Evolutionary conservation across 1,140 invertebrate genomes (phyloP), one percentile per base, ranked within the genome.

Genomic region (Hypothenemus hampei): DNA sequence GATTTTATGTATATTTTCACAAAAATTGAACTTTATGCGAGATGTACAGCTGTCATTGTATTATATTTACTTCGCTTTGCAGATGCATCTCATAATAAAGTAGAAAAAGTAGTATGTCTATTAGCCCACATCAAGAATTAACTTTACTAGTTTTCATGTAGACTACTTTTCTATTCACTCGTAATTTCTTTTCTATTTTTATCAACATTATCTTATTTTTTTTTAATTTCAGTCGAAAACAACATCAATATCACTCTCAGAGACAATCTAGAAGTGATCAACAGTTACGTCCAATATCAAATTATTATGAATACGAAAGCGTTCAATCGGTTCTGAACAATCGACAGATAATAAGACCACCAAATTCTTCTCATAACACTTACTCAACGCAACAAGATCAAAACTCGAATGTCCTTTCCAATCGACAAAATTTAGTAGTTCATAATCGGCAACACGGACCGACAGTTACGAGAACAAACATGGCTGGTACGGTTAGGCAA

Each of bases 261-360:
- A 75, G 86, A 43, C 81, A 83, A 54, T 80, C 84, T 39, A 75
- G 79, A 47, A 78, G 81, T 20, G 78, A 81, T 48, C 74, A 76
- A 24, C 75, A 78, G 13, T 71, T 78, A 15, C 75, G 87, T 7
- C 86, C 87, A 10, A 79, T 85, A 48, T 88, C 86, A 57, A 89
- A 87, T 70, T 89, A 84, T 71, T 89, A 87, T 67, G 87, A 90
- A 71, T 90, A 90, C 69, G 87, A 90, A 68, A 86, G 79, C 58
- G 80, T 86, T 13, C 84, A 86, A 62, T 80, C 74, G 4, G 66
- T 75, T 15, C 66, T 78, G 48, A 68, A 71, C 51, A 59, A 51
- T 20, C 51, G 60, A 13, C 60, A 58, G 56, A 55, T 21, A 21
- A 53, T 23, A n/a, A 57, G 56, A 23, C 40, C 43, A 7, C 47